Base-by-base conservation (phyloP, 2,797 vertebrate genomes). In the Sebastes vulpes region DNA sequence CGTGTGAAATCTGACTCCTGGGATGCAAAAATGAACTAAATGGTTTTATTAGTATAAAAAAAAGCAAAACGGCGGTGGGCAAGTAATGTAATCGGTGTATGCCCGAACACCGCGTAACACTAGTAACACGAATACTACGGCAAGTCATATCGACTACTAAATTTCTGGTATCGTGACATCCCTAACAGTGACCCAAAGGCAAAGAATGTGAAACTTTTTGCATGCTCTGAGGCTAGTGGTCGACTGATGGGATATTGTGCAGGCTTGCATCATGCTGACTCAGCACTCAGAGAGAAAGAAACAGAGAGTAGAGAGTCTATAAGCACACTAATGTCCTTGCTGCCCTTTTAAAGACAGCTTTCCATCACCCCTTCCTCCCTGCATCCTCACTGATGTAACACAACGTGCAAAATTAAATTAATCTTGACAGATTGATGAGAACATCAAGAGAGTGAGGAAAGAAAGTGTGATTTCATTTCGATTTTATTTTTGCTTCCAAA, bases 211-310 rank as follows among this genome's bases (percentile, higher is more conserved):
- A 70, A 85, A 73, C 57, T 53, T 31, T 2, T 2, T 57, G 48
- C 25, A 18, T 6, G 14, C 21, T 63, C 58, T 4, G 26, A 66
- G 42, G 60, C n/a, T 21, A 14, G 12, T 29, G 42, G 16, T 64
- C 3, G n/a, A 2, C n/a, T 65, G 65, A 75, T 65, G 67, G 52
- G 81, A 79, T 75, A 28, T 38, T 65, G 52, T 77, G 74, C 60
- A 72, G 73, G 53, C 61, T 67, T n/a, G 61, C 71, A 54, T 76
- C 63, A 18, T 56, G 83, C 89, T 91, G 91, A 92, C 79, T 91
- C 88, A 78, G 85, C 88, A 69, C 3, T 77, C 9, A 1, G n/a
- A 65, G 31, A 20, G 16, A 50, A 7, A 58, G 60, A 58, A 20
- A 56, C 18, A 4, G 9, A 50, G 14, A 72, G 3, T 8, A 50